Evolutionary conservation across 1,140 invertebrate genomes (phyloP), one percentile per base, ranked within the genome.

Genomic region (Scaptomyza pallida): DNA sequence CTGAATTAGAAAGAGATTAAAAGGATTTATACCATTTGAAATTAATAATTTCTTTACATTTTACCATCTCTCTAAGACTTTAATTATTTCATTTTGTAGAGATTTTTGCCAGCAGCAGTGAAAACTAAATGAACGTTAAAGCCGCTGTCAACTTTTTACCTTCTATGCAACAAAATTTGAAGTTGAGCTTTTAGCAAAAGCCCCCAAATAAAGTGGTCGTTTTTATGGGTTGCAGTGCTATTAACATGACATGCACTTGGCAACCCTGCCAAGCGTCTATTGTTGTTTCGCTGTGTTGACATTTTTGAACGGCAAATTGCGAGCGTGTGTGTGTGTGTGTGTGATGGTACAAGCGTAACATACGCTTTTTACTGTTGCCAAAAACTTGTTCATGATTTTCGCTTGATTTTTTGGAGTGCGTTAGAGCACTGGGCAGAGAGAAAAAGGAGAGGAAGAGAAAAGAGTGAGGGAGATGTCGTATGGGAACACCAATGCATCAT

Each of bases 371-470:
- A 37, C 8, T 33, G n/a, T 54, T 60, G 59, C 71, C 75, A 45
- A 75, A 70, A 68, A 64, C 43, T 57, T 72, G 51, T 51, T 59
- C 55, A 59, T 67, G 69, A 45, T 30, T 72, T 51, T 15, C 56
- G 59, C 61, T 54, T 68, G 69, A 86, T 78, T 82, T n/a, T 74
- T 64, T 40, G 9, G n/a, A 21, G 3, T 19, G 26, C 16, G n/a
- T 33, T 47, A 15, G 13, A 17, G 17, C 1, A 9, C 26, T 23
- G 15, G 15, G 19, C 6, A 15, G 3, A 17, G 4, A 35, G 13
- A 1, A 12, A 1, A 37, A 16, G 12, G 21, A 40, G 41, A 61
- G 16, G 23, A 26, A 51, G 3, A 23, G 26, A 9, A 40, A 30
- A 61, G 19, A 51, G 1, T 16, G 26, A 48, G 4, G 52, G 17